phyloP scores from a whole-genome alignment of 1,140 invertebrate genomes.

The Drosophila kanapiae region DNA sequence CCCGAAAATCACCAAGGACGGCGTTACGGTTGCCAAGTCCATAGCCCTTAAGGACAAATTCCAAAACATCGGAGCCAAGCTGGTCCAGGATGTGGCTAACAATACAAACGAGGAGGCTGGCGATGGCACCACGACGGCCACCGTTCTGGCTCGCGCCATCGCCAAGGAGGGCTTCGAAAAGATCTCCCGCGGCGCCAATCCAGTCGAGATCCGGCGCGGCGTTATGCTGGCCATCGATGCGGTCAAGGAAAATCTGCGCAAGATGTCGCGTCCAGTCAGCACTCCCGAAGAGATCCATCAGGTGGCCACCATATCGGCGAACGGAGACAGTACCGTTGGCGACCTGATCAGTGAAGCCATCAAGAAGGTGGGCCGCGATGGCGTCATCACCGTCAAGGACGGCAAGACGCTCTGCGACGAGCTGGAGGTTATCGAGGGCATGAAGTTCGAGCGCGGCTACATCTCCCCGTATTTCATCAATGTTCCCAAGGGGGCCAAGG shows the following conservation, averaged over 20 bases:
- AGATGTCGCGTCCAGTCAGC: conserved; percentile 96
- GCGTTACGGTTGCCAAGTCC: conserved; percentile 99
- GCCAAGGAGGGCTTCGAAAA: conserved; percentile 99
- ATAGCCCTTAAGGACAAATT: conserved; percentile 99
- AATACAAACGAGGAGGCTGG: conserved; percentile 99
- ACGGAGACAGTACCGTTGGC: conserved; percentile 97
- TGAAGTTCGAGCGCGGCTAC: conserved; percentile 99
- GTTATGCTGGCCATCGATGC: conserved; percentile 98
- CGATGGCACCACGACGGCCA: conserved; percentile 99
- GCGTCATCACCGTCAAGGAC: conserved; percentile 99
- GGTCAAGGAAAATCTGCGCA: conserved; percentile 94
- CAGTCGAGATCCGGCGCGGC: conserved; percentile 97
- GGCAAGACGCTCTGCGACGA: conserved; percentile 99
- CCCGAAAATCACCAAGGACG: conserved; percentile 99
- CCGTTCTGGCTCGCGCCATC: conserved; percentile 97
- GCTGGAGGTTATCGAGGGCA: conserved; percentile 98
- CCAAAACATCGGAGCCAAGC: conserved; percentile 99
- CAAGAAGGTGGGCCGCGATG: conserved; percentile 98
- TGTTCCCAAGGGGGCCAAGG: conserved; percentile 97
- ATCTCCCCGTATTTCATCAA: conserved; percentile 99
- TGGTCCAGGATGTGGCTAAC: conserved; percentile 99
- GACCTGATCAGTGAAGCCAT: conserved; percentile 98
- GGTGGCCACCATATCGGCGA: conserved; percentile 99
- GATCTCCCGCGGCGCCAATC: conserved; percentile 99
- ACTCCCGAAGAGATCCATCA: conserved; percentile 99